Evolutionary conservation across 2,113 vertebrate genomes (phyloP).

Genomic region (Rhombomys opimus): DNA sequence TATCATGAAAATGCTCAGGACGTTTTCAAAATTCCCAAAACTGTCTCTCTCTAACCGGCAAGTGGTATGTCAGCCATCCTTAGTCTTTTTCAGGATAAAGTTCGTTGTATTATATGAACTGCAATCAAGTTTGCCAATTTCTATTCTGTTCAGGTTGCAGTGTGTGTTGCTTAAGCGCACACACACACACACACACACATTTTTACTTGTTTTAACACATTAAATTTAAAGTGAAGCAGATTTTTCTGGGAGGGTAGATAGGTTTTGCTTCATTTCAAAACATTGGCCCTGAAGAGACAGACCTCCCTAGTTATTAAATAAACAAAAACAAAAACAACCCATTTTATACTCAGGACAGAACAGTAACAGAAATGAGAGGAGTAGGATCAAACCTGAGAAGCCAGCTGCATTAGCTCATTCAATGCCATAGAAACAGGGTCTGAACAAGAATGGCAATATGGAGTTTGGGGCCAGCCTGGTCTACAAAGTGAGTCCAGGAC

Average conservation of each 20-base stretch:
- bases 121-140: slow-evolving; percentile 20
- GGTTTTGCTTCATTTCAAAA: slow-evolving; percentile 14
- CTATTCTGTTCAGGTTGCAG: slow-evolving; percentile 15
- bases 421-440: not conserved
- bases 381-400: not conserved
- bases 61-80: slow-evolving; percentile 43
- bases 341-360: not conserved
- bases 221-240: slow-evolving; percentile 1
- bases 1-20: not conserved
- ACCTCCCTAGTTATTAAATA: not conserved
- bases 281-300: not conserved
- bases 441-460: not conserved
- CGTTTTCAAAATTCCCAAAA: slow-evolving; percentile 12
- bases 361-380: not conserved
- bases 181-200: not conserved
- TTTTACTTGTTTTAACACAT: not conserved
- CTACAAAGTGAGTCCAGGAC: no score
- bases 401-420: not conserved
- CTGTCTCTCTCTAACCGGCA: not conserved
- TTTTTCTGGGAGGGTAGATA: not conserved
- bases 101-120: not conserved
- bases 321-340: not conserved
- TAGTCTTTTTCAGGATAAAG: slow-evolving; percentile 22
- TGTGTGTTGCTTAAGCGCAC: not conserved
- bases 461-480: no score